phyloP scores from a whole-genome alignment of 2,888 invertebrate species.

The Cryptocheilus praepositus region DNA sequence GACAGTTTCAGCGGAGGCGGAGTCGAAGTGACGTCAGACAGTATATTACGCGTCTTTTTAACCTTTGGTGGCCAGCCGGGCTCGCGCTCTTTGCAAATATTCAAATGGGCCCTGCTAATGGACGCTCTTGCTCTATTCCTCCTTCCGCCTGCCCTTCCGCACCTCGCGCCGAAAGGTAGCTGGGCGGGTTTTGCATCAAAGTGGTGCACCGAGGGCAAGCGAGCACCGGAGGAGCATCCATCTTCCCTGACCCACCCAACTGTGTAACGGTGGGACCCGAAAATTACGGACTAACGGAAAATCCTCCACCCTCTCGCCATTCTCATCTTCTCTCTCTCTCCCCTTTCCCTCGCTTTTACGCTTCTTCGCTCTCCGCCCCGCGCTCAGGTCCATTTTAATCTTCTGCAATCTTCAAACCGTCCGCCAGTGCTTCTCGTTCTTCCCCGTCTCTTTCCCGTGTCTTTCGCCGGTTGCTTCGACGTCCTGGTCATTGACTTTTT shows the following conservation, averaged over 20 bases:
- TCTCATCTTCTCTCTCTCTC: conserved; percentile 10
- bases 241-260: conserved; percentile 61
- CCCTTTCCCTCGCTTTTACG: too few species aligned
- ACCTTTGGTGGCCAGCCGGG: conserved; percentile 54
- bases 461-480: not conserved
- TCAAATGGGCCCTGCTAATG: conserved; percentile 73
- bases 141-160: conserved; percentile 17
- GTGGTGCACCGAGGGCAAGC: conserved; percentile 55
- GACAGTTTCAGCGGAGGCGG: conserved; percentile 64
- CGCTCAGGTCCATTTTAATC: not conserved
- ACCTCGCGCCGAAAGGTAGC: conserved; percentile 40
- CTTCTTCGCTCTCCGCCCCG: too few species aligned
- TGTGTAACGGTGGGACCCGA: conserved; percentile 60
- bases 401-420: not conserved
- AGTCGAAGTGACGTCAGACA: conserved; percentile 67
- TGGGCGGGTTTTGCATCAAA: conserved; percentile 61
- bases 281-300: conserved; percentile 68
- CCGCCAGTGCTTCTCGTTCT: conserved; percentile 3
- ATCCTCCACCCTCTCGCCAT: conserved; percentile 36
- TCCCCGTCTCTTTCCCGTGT: conserved; percentile 13
- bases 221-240: conserved; percentile 64
- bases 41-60: conserved; percentile 72
- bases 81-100: conserved; percentile 72
- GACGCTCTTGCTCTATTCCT: conserved; percentile 55
- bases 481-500: too few species aligned